Conservation (phyloP, 1,140 invertebrate species). For the Brachionus plicatilis region DNA sequence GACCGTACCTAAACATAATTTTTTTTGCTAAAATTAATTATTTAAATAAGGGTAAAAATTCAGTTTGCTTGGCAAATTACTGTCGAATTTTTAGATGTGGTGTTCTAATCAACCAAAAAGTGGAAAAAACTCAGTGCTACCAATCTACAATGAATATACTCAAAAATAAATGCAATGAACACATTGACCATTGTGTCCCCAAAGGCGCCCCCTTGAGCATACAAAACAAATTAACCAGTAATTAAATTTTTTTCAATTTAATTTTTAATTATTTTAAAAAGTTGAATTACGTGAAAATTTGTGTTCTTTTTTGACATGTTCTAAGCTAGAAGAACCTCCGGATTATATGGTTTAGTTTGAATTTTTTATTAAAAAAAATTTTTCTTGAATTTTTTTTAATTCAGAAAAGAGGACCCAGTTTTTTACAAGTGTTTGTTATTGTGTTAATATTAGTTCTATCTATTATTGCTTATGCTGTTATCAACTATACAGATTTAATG, state of each 20-base stretch:
- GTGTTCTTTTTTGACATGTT: conserved; percentile 12
- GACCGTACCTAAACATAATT: background rate
- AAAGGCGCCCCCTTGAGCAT: background rate
- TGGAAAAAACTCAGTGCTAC: background rate
- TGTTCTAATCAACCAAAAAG: background rate
- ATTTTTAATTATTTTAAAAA: background rate
- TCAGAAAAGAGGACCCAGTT: background rate
- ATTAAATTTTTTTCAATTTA: background rate
- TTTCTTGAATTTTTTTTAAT: background rate
- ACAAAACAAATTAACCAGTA: conserved; percentile 6
- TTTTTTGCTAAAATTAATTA: background rate
- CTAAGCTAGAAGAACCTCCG: background rate
- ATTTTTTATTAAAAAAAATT: background rate
- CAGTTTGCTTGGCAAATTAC: conserved; percentile 23
- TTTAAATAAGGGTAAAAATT: background rate
- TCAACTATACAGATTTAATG: conserved; percentile 27
- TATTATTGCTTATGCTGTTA: conserved; percentile 1
- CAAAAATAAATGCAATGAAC: background rate
- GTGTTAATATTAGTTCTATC: background rate
- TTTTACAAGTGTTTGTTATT: background rate
- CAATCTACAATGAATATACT: conserved; percentile 2
- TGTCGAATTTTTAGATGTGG: conserved; percentile 39
- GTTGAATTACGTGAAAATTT: conserved; percentile 22
- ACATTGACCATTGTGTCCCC: background rate
- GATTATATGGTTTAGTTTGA: background rate